Percentiles rank a stretch among this genome's conserved stretches.
phyloP scores from a whole-genome alignment of 2,113 vertebrate species.

The Neodontobutis hainanensis region DNA sequence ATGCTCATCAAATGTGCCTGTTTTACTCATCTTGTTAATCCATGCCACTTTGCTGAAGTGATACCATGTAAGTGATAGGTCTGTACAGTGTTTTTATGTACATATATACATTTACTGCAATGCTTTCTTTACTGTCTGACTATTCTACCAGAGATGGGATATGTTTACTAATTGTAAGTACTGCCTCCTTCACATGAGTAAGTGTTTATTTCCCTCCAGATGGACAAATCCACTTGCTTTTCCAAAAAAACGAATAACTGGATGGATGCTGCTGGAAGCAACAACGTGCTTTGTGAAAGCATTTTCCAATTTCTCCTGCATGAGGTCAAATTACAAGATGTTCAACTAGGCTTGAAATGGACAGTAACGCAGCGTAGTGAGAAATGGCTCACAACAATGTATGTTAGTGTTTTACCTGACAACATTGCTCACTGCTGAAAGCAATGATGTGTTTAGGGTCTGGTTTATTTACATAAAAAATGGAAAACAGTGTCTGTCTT shows the following conservation, averaged over 20 bases:
- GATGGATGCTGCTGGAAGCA: background rate
- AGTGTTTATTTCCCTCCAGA: constrained; percentile 20
- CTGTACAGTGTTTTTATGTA: too few relatives aligned
- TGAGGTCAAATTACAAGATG: constrained; percentile 6
- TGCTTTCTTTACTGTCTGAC: background rate
- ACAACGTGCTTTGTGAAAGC: background rate
- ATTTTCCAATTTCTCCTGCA: background rate
- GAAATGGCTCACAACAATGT: background rate
- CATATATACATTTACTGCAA: too few relatives aligned
- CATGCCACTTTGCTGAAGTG: constrained; percentile 24
- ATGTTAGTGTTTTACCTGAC: constrained; percentile 9
- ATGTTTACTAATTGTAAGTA: constrained; percentile 30
- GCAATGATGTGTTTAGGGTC: background rate
- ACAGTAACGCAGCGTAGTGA: constrained; percentile 9
- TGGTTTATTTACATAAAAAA: background rate
- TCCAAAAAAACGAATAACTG: constrained; percentile 10
- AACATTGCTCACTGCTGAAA: background rate
- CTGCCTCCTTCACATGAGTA: constrained; percentile 21
- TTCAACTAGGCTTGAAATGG: constrained; percentile 36
- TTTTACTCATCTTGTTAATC: too few relatives aligned
- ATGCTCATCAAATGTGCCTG: too few relatives aligned
- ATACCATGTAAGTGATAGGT: background rate
- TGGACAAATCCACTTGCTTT: constrained; percentile 23
- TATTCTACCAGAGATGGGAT: constrained; percentile 18
- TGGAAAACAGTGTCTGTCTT: background rate